These are phyloP conservation scores for Henicopernis longicauda DNA, from an alignment of 2,113 vertebrate genomes.

Conservation along the genomic window DNA sequence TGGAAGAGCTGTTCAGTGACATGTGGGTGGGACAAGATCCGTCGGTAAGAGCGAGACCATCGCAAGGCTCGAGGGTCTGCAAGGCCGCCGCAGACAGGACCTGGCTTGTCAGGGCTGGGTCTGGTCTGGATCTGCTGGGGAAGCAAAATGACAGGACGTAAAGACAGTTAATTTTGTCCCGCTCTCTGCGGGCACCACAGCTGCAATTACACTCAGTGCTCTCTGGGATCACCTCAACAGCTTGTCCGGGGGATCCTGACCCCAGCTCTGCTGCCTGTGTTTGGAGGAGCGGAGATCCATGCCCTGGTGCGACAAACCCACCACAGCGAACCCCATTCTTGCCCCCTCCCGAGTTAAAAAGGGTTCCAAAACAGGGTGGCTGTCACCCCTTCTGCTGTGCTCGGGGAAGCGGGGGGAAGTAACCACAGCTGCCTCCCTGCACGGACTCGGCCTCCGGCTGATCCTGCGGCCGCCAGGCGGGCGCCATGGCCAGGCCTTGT, in stretches of 20 bases:
- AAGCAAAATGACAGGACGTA: neutral
- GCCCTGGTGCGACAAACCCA: neutral
- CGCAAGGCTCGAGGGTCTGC: fast-evolving
- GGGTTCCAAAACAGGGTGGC: neutral
- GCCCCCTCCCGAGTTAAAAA: neutral
- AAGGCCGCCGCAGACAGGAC: neutral
- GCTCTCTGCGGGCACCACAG: neutral
- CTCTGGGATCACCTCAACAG: neutral
- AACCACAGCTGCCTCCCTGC: neutral
- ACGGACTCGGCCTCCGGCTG: fast-evolving
- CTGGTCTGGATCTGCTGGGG: neutral
- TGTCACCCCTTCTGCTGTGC: neutral
- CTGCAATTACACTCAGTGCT: too few relatives aligned
- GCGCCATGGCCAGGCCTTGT: fast-evolving
- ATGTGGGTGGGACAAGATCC: fast-evolving
- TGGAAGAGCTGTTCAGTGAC: neutral
- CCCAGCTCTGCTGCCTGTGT: neutral
- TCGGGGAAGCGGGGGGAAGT: too few relatives aligned
- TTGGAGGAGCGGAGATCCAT: neutral
- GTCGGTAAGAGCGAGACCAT: fast-evolving
- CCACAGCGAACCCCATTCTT: neutral
- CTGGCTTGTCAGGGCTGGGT: too few relatives aligned
- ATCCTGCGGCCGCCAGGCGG: neutral
- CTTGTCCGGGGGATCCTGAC: too few relatives aligned
- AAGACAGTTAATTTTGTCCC: neutral